Evolutionary conservation across 2,888 invertebrate genomes (phyloP).

Genomic region (Nomada fucata): DNA sequence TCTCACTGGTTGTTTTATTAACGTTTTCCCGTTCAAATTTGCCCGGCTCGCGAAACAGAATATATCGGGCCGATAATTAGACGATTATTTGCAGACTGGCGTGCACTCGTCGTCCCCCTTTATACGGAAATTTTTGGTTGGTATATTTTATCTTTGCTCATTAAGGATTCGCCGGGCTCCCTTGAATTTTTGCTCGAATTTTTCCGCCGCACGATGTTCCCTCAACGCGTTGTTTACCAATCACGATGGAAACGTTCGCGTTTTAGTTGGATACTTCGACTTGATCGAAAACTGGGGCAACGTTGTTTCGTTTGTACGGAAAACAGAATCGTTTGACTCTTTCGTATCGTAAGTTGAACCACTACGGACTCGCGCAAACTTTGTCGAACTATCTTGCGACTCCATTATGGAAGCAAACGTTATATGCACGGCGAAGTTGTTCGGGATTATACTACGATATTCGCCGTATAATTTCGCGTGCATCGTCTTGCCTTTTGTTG

Average conservation of each 20-base stretch:
- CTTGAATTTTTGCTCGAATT: conserved; percentile 15
- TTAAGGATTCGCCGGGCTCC: conserved; percentile 18
- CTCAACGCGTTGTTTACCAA: not conserved
- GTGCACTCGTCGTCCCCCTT: not conserved
- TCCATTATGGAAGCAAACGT: no score
- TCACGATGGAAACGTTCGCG: not conserved
- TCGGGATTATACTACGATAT: no score
- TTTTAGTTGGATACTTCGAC: not conserved
- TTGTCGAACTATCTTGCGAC: no score
- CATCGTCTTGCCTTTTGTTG: no score
- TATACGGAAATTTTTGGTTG: not conserved
- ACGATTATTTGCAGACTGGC: conserved; percentile 45
- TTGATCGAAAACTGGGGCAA: no score
- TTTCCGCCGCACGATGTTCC: not conserved
- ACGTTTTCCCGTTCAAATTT: conserved; percentile 31
- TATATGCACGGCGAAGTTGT: no score
- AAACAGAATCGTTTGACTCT: no score
- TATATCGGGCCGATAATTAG: conserved; percentile 42
- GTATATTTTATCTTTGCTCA: conserved; percentile 27
- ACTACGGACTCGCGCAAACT: no score
- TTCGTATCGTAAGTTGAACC: no score
- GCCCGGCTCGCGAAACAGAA: conserved; percentile 29
- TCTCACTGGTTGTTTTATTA: conserved; percentile 27
- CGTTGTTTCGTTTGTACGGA: no score
- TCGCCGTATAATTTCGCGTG: no score